These are phyloP conservation scores for Marcusenius ussheri DNA, from an alignment of 2,113 vertebrate genomes.

Conservation along the genomic window DNA sequence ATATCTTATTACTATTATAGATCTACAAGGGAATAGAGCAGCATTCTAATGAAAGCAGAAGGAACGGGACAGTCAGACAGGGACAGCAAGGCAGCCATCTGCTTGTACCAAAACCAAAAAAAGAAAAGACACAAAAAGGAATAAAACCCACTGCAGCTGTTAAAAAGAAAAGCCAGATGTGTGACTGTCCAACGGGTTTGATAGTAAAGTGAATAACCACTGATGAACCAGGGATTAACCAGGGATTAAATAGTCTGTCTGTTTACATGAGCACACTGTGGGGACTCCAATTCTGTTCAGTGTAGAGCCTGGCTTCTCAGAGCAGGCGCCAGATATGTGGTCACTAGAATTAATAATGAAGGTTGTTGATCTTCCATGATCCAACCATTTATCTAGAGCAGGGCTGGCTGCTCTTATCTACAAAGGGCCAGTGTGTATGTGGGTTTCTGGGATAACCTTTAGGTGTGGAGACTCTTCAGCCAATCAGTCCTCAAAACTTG, in stretches of 20 bases:
- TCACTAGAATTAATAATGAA: not conserved
- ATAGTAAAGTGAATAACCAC: not conserved
- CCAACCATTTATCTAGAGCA: not conserved
- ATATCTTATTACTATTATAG: not conserved
- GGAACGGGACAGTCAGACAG: not conserved
- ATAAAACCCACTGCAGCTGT: not conserved
- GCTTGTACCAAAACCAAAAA: not conserved
- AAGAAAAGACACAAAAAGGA: not conserved
- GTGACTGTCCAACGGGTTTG: not conserved
- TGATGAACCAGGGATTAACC: no score
- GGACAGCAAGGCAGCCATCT: not conserved
- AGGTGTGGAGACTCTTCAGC: not conserved
- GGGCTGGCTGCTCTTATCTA: not conserved
- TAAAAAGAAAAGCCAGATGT: not conserved
- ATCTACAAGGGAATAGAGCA: not conserved
- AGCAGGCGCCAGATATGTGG: not conserved
- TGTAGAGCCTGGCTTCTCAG: not conserved
- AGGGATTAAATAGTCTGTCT: not conserved
- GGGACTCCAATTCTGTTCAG: not conserved
- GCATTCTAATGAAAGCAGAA: not conserved
- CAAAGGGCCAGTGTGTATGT: not conserved
- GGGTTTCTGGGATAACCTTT: not conserved
- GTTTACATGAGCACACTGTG: not conserved
- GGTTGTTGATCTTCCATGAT: not conserved
- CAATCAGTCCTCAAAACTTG: not conserved